These are phyloP conservation scores for Caenorhabditis auriculariae DNA, from an alignment of 2,888 invertebrate genomes.

Conservation along the genomic window DNA sequence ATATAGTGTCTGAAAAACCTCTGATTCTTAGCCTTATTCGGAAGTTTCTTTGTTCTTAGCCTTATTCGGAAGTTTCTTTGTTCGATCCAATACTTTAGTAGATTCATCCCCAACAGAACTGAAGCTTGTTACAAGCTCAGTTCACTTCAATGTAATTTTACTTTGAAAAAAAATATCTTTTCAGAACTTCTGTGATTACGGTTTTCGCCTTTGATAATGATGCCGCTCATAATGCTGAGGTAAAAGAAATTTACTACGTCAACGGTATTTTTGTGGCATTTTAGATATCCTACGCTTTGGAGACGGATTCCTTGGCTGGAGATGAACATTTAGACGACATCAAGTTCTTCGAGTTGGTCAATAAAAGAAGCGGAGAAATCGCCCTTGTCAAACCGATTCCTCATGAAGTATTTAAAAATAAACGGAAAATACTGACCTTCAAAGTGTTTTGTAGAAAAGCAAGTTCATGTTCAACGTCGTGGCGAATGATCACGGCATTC, in stretches of 20 bases:
- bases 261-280: not conserved
- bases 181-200: constrained; percentile 52
- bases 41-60: too few species aligned
- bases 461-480: constrained; percentile 72
- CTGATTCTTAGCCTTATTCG: too few species aligned
- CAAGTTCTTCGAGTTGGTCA: constrained; percentile 38
- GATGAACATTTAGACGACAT: constrained; percentile 39
- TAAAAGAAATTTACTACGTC: not conserved
- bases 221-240: constrained; percentile 52
- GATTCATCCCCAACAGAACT: too few species aligned
- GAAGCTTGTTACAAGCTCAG: too few species aligned
- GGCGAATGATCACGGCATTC: constrained; percentile 78
- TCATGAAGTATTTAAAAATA: constrained; percentile 3
- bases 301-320: constrained; percentile 45
- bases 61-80: too few species aligned
- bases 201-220: constrained; percentile 61
- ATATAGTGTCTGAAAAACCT: too few species aligned
- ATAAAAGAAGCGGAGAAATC: constrained; percentile 40
- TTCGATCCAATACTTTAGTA: too few species aligned
- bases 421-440: not conserved
- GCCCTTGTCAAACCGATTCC: constrained; percentile 42
- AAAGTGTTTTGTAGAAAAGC: constrained; percentile 20
- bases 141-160: too few species aligned
- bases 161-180: constrained; percentile 6
- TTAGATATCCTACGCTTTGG: constrained; percentile 51